These are phyloP conservation scores for Ivindomyrus marchei DNA, from an alignment of 2,113 vertebrate genomes.

Conservation along the genomic window DNA sequence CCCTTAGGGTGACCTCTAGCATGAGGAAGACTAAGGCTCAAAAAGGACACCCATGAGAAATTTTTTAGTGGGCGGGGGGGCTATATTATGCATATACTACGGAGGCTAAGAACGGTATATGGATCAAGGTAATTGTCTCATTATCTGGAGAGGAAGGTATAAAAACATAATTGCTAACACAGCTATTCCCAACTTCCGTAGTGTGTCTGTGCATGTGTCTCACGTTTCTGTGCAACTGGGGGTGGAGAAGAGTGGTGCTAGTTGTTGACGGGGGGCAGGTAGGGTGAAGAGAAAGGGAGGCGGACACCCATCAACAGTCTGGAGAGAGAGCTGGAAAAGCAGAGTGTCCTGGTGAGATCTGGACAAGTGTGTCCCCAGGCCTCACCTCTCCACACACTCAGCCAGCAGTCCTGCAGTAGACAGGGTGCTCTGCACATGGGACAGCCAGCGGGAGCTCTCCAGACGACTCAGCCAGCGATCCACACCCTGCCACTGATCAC, in stretches of 20 bases:
- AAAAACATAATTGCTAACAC: neutral
- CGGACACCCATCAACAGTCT: neutral
- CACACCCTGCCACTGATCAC: constrained; percentile 55
- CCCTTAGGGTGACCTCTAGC: neutral
- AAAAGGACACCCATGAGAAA: neutral
- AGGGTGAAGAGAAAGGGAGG: neutral
- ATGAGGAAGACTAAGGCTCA: neutral
- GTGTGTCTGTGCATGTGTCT: no score
- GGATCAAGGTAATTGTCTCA: neutral
- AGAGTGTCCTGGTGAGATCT: neutral
- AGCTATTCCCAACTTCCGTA: neutral
- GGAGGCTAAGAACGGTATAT: neutral
- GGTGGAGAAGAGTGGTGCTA: neutral
- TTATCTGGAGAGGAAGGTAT: neutral
- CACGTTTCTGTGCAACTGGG: neutral
- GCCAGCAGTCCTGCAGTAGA: constrained; percentile 70
- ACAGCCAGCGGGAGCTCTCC: constrained; percentile 75
- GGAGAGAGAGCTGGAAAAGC: neutral
- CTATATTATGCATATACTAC: neutral
- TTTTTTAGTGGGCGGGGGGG: neutral
- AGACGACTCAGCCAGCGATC: constrained; percentile 75
- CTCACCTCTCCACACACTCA: constrained; percentile 75
- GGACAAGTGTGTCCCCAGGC: neutral
- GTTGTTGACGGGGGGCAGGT: neutral
- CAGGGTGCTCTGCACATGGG: constrained; percentile 69